Evolutionary conservation across 2,888 invertebrate genomes (phyloP), one percentile per base, ranked within the genome.

Genomic region (Diplazon laetatorius): DNA sequence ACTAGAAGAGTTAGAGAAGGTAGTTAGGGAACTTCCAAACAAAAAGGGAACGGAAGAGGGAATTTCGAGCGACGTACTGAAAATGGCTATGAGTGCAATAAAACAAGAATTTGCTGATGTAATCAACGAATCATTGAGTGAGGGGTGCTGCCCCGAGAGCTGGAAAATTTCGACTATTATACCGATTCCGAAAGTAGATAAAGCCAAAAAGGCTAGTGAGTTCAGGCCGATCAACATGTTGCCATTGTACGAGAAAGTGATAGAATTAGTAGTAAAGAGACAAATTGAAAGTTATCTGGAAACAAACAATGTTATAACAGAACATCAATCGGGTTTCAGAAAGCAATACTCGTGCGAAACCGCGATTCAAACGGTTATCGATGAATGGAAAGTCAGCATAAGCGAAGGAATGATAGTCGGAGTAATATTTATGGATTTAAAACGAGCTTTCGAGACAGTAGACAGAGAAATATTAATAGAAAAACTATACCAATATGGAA

Each of bases 81-180:
- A 59, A 57, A 22, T 57, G 18, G 20, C 37, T 1, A 44, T 16
- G 1, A 20, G 20, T n/a, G 57, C 14, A 30, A 66, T 59, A 20
- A 35, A 46, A 57, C 20, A 66, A 14, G n/a, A 66, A 9, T 57
- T 74, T 18, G 8, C 44, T 9, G 22, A 46, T 6, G 10, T 66
- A 57, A 66, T 74, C n/a, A 74, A 66, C 35, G 37, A 9, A 20
- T 74, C 74, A 4, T 35, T 74, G 0, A 59, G 10, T n/a, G 16
- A 52, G 9, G 52, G 69, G 18, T 60, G 42, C 20, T 75, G 59
- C 35, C 68, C 68, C 16, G 37, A 50, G 4, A 37, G 48, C 6
- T 75, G 60, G 74, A 75, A 75, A 57, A 75, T 30, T 10, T 75
- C 52, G 6, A 69, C 52, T 42, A 50, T 75, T 10, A 30, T 75